These are phyloP conservation scores for Mactra quadrangularis DNA, from an alignment of 1,140 invertebrate genomes.

Conservation along the genomic window DNA sequence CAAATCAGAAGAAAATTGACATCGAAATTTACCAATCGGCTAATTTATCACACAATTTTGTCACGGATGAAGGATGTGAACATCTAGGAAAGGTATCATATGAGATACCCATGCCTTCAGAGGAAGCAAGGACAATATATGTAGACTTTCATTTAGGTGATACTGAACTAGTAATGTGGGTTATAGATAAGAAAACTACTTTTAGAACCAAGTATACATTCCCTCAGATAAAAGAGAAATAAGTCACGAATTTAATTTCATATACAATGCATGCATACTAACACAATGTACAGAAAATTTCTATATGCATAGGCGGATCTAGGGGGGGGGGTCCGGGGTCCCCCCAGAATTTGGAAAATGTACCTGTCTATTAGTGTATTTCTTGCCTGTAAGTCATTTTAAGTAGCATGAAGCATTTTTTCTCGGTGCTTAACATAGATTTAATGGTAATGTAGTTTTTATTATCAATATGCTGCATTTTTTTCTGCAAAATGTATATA, in stretches of 20 bases:
- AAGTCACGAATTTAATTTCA: neutral
- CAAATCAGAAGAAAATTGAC: slow-evolving; percentile 41
- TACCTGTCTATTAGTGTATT: too few relatives aligned
- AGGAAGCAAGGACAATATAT: slow-evolving; percentile 46
- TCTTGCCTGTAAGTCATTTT: too few relatives aligned
- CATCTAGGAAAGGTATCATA: slow-evolving; percentile 43
- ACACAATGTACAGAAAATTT: too few relatives aligned
- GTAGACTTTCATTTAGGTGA: slow-evolving; percentile 44
- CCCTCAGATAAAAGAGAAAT: slow-evolving; percentile 37
- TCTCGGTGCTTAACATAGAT: too few relatives aligned
- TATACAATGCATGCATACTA: too few relatives aligned
- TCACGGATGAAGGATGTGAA: slow-evolving; percentile 46
- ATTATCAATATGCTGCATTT: too few relatives aligned
- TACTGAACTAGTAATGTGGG: slow-evolving; percentile 28
- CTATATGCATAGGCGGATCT: too few relatives aligned
- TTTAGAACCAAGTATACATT: slow-evolving; percentile 44
- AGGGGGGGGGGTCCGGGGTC: too few relatives aligned
- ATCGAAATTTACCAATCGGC: slow-evolving; percentile 45
- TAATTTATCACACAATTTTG: slow-evolving; percentile 30
- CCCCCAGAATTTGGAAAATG: too few relatives aligned
- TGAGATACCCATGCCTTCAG: slow-evolving; percentile 35
- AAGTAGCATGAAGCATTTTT: too few relatives aligned
- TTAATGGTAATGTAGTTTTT: too few relatives aligned
- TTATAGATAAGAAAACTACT: slow-evolving; percentile 50
- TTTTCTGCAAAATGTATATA: too few relatives aligned